Evolutionary conservation across 30 jellyfish, hydroid and myxozoan genomes (phyloP), one percentile per base, ranked within the genome.

Genomic region (Aurelia coerulea): DNA sequence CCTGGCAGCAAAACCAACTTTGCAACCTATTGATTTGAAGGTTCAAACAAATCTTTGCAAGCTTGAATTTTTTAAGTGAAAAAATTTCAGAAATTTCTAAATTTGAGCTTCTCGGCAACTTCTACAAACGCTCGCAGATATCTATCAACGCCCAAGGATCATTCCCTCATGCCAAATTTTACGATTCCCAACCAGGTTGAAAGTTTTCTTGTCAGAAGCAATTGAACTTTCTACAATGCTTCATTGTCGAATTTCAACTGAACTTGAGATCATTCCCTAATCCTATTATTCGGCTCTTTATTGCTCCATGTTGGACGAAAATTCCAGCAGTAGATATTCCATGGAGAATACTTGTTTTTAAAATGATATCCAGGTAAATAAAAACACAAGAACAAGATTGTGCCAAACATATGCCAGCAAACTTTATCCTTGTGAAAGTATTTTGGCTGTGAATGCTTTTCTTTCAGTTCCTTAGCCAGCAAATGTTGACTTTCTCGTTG

Each of bases 381-480:
- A 23, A 54, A 53, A 31, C 41, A 17, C 2, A 7, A 64, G 33
- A 79, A 65, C 46, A 4, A 49, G 73, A 65, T 84, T 84, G 84
- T 52, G 88, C 49, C 65, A 84, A 74, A 18, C 10, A 35, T 12
- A 52, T 41, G 54, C n/a, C 5, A 63, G 78, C 51, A 74, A 60
- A 62, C 73, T 74, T 62, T 63, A 52, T 10, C 50, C 54, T 78
- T 23, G 65, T 74, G 67, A 35, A 65, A 16, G 65, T 66, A 50
- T 10, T 54, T 71, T 46, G 79, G 51, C 88, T 74, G 76, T 11
- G 41, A 56, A 37, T 51, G 52, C 73, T 42, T 41, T 84, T 41
- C 59, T 84, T 68, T 72, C 74, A 78, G 82, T 73, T 73, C 85
- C 70, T 72, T 73, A 84, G 93, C 79, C 80, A 78, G 93, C 93